phyloP scores from a whole-genome alignment of 1,140 invertebrate genomes.

The Hyles euphorbiae region DNA sequence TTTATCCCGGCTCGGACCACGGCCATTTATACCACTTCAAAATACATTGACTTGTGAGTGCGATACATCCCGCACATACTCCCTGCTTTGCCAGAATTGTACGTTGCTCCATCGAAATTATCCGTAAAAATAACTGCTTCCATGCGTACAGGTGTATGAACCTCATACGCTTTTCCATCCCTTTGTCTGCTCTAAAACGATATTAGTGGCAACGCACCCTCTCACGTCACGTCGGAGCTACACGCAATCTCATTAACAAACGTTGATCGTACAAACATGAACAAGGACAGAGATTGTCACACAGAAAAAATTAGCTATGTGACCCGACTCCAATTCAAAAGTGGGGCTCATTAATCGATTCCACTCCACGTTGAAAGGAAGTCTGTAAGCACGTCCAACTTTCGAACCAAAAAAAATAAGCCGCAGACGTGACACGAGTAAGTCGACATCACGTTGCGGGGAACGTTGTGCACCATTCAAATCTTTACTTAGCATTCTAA shows the following conservation, averaged over 20 bases:
- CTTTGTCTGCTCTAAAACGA: conserved; percentile 48
- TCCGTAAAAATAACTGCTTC: conserved; percentile 30
- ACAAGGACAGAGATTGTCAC: background rate
- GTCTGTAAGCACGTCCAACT: conserved; percentile 38
- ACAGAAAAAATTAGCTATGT: conserved; percentile 16
- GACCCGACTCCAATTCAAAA: conserved; percentile 28
- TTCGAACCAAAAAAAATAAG: conserved; percentile 42
- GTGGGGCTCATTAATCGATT: conserved; percentile 44
- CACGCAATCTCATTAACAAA: background rate
- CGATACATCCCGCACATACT: conserved; percentile 26
- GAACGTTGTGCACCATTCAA: conserved; percentile 55
- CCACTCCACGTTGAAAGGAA: conserved; percentile 38
- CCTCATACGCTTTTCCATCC: conserved; percentile 39
- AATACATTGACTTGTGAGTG: conserved; percentile 48
- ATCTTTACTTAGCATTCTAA: conserved; percentile 70
- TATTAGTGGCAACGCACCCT: conserved; percentile 34
- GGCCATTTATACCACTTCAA: conserved; percentile 54
- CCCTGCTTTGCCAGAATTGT: conserved; percentile 51
- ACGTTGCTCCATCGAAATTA: conserved; percentile 28
- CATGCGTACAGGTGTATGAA: conserved; percentile 29
- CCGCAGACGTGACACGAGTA: conserved; percentile 46
- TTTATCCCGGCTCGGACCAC: conserved; percentile 31
- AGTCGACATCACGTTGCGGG: conserved; percentile 47
- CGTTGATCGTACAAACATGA: too few relatives aligned
- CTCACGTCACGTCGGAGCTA: background rate